A percentile compares a stretch with the other conserved stretches of the same genome.
Conservation (phyloP, 2,888 invertebrate genomes). For the Chalcosyrphus nemorum region DNA sequence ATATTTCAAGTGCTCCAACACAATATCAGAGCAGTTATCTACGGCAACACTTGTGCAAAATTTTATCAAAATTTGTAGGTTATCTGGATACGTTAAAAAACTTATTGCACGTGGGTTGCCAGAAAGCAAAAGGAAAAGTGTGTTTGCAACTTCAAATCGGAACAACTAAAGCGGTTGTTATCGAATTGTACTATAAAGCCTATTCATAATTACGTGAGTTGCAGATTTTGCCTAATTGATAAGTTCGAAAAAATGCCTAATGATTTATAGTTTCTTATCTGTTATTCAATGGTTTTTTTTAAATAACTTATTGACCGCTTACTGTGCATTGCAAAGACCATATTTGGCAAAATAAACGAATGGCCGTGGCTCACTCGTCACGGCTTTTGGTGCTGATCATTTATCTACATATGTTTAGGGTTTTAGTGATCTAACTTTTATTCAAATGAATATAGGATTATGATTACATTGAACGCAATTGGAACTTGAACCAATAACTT, state of each 20-base stretch:
- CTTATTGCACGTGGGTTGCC: conserved; percentile 85
- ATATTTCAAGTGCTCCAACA: too few relatives aligned
- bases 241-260: too few relatives aligned
- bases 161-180: conserved; percentile 86
- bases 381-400: too few relatives aligned
- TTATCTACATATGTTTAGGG: too few relatives aligned
- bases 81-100: conserved; percentile 88
- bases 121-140: conserved; percentile 89
- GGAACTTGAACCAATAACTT: too few relatives aligned
- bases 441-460: too few relatives aligned
- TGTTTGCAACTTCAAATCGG: conserved; percentile 89
- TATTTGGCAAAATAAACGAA: conserved; percentile 88
- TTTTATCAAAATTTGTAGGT: too few relatives aligned
- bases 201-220: conserved; percentile 84
- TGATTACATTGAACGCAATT: too few relatives aligned
- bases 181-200: conserved; percentile 84
- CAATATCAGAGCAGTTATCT: too few relatives aligned
- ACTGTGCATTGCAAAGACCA: conserved; percentile 90
- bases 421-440: too few relatives aligned
- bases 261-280: not conserved
- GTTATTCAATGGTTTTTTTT: not conserved
- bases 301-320: conserved; percentile 85
- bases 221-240: not conserved
- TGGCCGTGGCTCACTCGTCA: too few relatives aligned
- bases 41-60: too few relatives aligned